These are phyloP conservation scores for Siniperca scherzeri DNA, from an alignment of 2,797 vertebrate genomes.

Conservation along the genomic window DNA sequence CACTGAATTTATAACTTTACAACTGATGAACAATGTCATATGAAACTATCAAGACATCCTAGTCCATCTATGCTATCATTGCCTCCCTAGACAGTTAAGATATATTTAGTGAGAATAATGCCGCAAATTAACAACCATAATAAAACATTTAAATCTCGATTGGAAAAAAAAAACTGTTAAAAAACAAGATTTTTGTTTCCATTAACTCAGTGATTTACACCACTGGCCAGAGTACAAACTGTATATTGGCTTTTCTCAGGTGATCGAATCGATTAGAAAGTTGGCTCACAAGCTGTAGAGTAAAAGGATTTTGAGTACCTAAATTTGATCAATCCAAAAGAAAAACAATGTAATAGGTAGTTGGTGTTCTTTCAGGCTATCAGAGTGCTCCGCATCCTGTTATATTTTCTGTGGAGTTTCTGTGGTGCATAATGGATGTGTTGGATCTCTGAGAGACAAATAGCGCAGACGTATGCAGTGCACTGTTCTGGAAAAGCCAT, in stretches of 20 bases:
- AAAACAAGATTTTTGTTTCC: background rate
- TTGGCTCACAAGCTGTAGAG: constrained; percentile 4
- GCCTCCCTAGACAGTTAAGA: constrained; percentile 9
- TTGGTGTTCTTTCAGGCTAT: constrained; percentile 34
- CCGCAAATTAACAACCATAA: background rate
- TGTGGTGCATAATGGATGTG: constrained; percentile 43
- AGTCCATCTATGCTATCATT: constrained; percentile 31
- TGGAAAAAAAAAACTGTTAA: background rate
- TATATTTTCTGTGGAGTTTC: constrained; percentile 31
- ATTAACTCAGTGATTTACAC: constrained; percentile 11
- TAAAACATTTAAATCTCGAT: constrained; percentile 19
- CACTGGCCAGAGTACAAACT: constrained; percentile 4
- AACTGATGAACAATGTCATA: background rate
- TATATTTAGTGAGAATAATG: background rate
- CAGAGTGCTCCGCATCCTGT: constrained; percentile 39
- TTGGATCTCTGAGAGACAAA: constrained; percentile 77
- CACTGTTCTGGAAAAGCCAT: constrained; percentile 94
- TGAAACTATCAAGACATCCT: constrained; percentile 20
- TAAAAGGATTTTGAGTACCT: constrained; percentile 21
- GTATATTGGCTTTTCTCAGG: constrained; percentile 22
- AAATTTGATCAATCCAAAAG: constrained; percentile 37
- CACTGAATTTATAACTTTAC: constrained; percentile 20
- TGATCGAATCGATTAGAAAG: constrained; percentile 15
- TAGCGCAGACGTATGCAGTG: constrained; percentile 90
- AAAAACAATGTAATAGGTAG: constrained; percentile 41